phyloP scores from a whole-genome alignment of 92 coral and sea anemone genomes.

The Zoanthus sansibaricus region DNA sequence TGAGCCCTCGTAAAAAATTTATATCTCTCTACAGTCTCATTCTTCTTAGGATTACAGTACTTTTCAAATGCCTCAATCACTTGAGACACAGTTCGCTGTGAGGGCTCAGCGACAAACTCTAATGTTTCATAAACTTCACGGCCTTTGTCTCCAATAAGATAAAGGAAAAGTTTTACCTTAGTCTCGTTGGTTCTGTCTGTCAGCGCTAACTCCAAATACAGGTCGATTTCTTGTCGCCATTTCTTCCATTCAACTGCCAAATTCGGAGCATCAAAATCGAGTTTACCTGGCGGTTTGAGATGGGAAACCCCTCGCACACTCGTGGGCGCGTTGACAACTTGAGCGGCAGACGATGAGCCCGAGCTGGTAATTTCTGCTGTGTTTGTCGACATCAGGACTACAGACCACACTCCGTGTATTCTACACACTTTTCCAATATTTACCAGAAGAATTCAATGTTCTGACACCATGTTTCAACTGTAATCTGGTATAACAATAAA shows the following conservation, averaged over 20 bases:
- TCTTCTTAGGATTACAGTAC: conserved; percentile 56
- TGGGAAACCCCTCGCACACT: conserved; percentile 10
- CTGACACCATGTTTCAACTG: too few relatives aligned
- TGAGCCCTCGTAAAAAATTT: conserved; percentile 53
- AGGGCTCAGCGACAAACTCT: conserved; percentile 35
- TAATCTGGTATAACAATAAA: too few relatives aligned
- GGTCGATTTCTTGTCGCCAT: conserved; percentile 57
- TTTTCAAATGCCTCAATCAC: conserved; percentile 35
- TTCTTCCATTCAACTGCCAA: conserved; percentile 55
- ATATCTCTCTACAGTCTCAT: conserved; percentile 55
- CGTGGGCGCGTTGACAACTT: conserved; percentile 25
- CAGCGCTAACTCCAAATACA: conserved; percentile 59
- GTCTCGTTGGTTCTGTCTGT: conserved; percentile 49
- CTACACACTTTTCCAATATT: background rate
- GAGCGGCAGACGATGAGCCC: background rate
- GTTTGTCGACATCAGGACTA: background rate
- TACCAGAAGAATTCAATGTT: background rate
- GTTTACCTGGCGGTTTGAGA: conserved; percentile 44
- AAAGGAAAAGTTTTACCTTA: conserved; percentile 61
- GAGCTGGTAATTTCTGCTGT: background rate
- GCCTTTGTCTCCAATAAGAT: conserved; percentile 51
- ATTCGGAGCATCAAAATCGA: conserved; percentile 49
- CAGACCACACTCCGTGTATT: background rate
- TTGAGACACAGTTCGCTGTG: conserved; percentile 21
- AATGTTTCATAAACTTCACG: conserved; percentile 57